Evolutionary conservation across 2,888 invertebrate species (phyloP), one percentile per base, ranked within the genome.

Genomic region (Ceratothoa steindachneri): DNA sequence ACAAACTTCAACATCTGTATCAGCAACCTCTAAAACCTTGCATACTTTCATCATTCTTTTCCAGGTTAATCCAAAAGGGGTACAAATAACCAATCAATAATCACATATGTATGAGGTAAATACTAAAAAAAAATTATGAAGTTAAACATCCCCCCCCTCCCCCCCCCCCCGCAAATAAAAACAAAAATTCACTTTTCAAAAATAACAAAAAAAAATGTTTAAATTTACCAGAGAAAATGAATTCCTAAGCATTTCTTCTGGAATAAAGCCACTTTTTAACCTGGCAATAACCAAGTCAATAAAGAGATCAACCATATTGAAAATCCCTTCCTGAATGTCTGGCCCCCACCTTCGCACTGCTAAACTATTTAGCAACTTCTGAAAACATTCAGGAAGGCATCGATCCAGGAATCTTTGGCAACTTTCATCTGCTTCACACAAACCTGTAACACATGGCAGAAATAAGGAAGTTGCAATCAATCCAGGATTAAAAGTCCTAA

Each of bases 241-340:
- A 71, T 80, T 80, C 68, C 83, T 83, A 74, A 86, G 82, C 31
- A 85, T 81, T 7, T 77, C 80, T 31, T 82, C 81, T 27, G 85
- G 84, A 51, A 85, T 82, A n/a, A 84, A 84, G 30, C 82, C 81
- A 70, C 84, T 83, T 64, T 83, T 82, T 30, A 86, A 81, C 27
- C 84, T 81, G 1, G 83, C 83, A 5, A 84, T 83, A 4, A 85
- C 82, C 53, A 86, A 81, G 74, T 86, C 85, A 31, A 86, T 81
- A 64, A 86, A 82, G 55, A 86, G 80, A 70, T 84, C 83, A 24
- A 85, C 80, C 86, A 87, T 87, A 80, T 83, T 83, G 80, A 83
- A 84, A 53, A 87, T 85, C 1, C 87, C 86, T 77, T 85, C 85
- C 80, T 86, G 86, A 52, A 86, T 85, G 77, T 86, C 86, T 30